Evolutionary conservation across 2,797 vertebrate species (phyloP).

Genomic region (Threskiornis aethiopicus): DNA sequence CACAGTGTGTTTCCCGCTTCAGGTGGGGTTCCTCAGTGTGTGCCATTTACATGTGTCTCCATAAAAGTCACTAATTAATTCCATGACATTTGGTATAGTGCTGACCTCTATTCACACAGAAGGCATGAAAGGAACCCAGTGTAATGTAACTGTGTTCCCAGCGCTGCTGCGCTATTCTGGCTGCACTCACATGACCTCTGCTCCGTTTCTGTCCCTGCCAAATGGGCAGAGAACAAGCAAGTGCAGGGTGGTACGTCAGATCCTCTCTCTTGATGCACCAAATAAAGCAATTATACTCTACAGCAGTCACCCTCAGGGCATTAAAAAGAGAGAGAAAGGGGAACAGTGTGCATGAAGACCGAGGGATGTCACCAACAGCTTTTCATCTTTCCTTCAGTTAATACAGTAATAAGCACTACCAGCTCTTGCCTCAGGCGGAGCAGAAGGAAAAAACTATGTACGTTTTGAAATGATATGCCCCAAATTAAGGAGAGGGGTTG

Average conservation of each 20-base stretch:
- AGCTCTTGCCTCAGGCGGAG: neutral
- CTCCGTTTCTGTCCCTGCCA: conserved; percentile 1
- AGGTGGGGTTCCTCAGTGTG: neutral
- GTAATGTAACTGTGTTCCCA: neutral
- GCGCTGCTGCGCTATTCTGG: neutral
- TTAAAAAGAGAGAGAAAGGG: neutral
- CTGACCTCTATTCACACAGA: neutral
- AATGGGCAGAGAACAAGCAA: neutral
- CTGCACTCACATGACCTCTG: conserved; percentile 20
- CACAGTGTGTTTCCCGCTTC: neutral
- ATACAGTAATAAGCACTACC: neutral
- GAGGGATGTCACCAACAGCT: neutral
- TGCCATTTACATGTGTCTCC: neutral
- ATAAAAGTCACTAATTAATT: neutral
- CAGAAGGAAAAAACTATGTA: neutral
- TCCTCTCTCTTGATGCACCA: neutral
- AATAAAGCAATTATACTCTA: neutral
- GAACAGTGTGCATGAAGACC: neutral
- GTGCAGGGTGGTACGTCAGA: neutral
- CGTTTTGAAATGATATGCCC: rapidly evolving
- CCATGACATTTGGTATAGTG: neutral
- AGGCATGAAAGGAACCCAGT: neutral
- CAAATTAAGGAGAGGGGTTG: neutral
- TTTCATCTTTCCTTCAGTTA: neutral
- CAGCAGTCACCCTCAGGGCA: neutral